Conservation (phyloP, 2,888 invertebrate species). For the Alloplasta piceator region DNA sequence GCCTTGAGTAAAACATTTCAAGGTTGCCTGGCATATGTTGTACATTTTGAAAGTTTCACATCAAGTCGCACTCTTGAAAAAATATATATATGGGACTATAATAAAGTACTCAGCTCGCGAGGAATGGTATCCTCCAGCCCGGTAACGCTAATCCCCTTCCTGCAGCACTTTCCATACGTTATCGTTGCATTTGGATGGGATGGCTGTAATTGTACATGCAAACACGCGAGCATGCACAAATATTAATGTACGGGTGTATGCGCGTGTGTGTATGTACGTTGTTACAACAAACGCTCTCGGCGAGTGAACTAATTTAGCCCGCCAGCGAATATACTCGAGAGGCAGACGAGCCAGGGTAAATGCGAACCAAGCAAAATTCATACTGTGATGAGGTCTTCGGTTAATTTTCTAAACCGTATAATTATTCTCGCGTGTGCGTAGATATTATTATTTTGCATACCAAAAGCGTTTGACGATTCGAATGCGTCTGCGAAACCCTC, state of each 20-base stretch:
- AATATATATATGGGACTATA: too few relatives aligned
- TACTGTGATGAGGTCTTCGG: constrained; percentile 14
- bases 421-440: neutral
- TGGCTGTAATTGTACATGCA: neutral
- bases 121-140: neutral
- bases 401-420: constrained; percentile 24
- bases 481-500: neutral
- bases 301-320: constrained; percentile 22
- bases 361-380: constrained; percentile 32
- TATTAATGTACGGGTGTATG: neutral
- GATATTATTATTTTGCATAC: neutral
- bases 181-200: constrained; percentile 15
- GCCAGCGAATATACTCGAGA: constrained; percentile 5
- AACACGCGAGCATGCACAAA: neutral
- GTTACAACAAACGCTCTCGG: constrained; percentile 6
- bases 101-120: neutral
- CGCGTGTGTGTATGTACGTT: neutral
- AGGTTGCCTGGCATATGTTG: too few relatives aligned
- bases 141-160: constrained; percentile 22
- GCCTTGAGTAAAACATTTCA: too few relatives aligned
- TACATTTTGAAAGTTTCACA: too few relatives aligned
- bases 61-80: too few relatives aligned
- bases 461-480: neutral
- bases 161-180: constrained; percentile 27
- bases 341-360: constrained; percentile 4